Evolutionary conservation across 2,113 vertebrate genomes (phyloP).

Genomic region (Eubucco bourcierii): DNA sequence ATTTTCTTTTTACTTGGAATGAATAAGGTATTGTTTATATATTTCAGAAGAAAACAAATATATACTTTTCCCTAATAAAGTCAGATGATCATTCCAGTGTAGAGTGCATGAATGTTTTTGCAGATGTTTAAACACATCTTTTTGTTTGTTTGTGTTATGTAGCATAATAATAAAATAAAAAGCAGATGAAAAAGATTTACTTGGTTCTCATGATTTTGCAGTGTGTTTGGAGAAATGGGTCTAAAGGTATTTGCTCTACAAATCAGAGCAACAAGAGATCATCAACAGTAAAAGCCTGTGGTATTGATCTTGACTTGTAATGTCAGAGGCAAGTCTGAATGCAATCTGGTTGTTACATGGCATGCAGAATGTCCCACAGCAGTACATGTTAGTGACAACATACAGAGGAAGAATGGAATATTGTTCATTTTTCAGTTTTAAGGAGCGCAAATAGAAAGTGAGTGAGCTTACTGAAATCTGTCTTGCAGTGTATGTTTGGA

Average conservation of each 20-base stretch:
- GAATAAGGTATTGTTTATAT: background rate
- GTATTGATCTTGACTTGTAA: conserved; percentile 7
- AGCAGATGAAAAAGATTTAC: background rate
- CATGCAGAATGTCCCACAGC: background rate
- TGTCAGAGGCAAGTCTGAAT: background rate
- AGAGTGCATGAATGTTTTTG: background rate
- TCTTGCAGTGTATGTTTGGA: background rate
- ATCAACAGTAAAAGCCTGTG: background rate
- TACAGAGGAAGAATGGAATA: background rate
- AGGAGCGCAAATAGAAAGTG: background rate
- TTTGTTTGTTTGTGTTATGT: background rate
- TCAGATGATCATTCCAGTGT: background rate
- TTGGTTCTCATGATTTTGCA: background rate
- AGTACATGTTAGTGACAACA: background rate
- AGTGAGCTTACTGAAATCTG: background rate
- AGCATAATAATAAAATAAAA: background rate
- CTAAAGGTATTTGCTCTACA: background rate
- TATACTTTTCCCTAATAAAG: background rate
- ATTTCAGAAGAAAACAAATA: background rate
- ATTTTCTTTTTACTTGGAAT: background rate
- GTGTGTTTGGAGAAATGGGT: background rate
- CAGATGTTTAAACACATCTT: background rate
- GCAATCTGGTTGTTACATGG: background rate
- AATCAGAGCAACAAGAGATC: background rate
- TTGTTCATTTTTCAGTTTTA: background rate